Conservation (phyloP, 2,888 invertebrate species). For the Xestia xanthographa region DNA sequence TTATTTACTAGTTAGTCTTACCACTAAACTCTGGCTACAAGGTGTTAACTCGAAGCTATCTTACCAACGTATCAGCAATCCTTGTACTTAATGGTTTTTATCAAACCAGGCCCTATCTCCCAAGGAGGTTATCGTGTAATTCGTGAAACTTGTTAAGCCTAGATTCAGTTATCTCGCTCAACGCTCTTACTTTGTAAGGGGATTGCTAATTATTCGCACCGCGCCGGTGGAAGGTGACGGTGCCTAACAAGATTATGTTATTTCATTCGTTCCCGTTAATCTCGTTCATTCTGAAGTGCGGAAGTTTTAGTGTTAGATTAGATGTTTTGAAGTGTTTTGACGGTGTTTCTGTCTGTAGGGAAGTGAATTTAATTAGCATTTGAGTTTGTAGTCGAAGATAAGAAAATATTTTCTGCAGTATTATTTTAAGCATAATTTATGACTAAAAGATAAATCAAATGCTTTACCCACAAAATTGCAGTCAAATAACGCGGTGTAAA, state of each 20-base stretch:
- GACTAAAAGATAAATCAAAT: background rate
- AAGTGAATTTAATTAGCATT: conserved; percentile 47
- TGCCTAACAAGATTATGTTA: conserved; percentile 74
- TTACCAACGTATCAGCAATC: conserved; percentile 52
- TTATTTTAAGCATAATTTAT: conserved; percentile 11
- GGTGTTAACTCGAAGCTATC: conserved; percentile 59
- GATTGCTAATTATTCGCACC: conserved; percentile 85
- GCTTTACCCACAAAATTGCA: background rate
- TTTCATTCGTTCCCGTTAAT: conserved; percentile 69
- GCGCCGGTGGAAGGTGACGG: conserved; percentile 77
- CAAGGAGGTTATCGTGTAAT: conserved; percentile 71
- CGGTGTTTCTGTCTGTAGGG: conserved; percentile 35
- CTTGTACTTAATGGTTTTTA: conserved; percentile 68
- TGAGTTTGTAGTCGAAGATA: conserved; percentile 26
- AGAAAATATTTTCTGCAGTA: conserved; percentile 5
- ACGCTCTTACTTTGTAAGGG: conserved; percentile 73
- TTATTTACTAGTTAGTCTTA: conserved; percentile 50
- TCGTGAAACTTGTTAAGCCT: conserved; percentile 81
- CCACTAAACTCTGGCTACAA: conserved; percentile 43
- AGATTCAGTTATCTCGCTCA: conserved; percentile 82
- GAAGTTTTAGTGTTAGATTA: conserved; percentile 62
- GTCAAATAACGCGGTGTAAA: background rate
- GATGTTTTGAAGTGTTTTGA: conserved; percentile 51
- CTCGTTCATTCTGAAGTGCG: conserved; percentile 57
- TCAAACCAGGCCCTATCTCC: conserved; percentile 56